A percentile compares a stretch with the other conserved stretches of the same genome.
phyloP scores from a whole-genome alignment of 2,797 vertebrate genomes.

The Pseudochirops cupreus region DNA sequence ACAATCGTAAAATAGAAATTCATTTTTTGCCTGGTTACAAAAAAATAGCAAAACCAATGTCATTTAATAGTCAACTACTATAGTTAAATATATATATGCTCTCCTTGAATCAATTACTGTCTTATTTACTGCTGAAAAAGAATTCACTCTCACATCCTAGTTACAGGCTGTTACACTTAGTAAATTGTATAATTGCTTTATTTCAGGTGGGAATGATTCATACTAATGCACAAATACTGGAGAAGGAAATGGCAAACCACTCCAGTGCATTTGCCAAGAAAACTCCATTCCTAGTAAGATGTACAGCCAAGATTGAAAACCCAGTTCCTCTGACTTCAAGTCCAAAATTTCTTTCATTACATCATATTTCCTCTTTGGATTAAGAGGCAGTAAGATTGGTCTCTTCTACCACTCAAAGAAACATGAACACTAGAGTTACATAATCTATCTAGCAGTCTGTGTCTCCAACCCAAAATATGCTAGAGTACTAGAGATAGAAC shows the following conservation, averaged over 20 bases:
- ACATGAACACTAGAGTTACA: background rate
- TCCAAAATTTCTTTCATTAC: background rate
- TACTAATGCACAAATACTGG: background rate
- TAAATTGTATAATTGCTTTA: slow-evolving; percentile 77
- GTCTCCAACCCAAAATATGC: background rate
- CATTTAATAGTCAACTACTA: slow-evolving; percentile 76
- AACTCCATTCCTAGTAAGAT: background rate
- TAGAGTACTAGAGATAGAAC: background rate
- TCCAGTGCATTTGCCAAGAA: background rate
- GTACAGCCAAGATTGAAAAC: background rate
- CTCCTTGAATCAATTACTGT: slow-evolving; percentile 78
- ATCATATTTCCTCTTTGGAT: background rate
- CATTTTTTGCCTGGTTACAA: slow-evolving; percentile 65
- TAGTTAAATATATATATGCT: slow-evolving; percentile 76
- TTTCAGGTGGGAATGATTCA: slow-evolving; percentile 73
- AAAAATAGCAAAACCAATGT: slow-evolving; percentile 71
- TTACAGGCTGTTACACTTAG: slow-evolving; percentile 75
- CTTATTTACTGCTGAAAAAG: slow-evolving; percentile 76
- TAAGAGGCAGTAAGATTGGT: background rate
- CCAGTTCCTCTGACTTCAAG: background rate
- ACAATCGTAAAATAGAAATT: slow-evolving; percentile 52
- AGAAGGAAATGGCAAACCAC: background rate
- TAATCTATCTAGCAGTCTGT: background rate
- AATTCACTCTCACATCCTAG: slow-evolving; percentile 79
- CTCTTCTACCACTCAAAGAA: background rate